Conservation (phyloP, 2,113 vertebrate genomes). For the Chascanopsetta lugubris region DNA sequence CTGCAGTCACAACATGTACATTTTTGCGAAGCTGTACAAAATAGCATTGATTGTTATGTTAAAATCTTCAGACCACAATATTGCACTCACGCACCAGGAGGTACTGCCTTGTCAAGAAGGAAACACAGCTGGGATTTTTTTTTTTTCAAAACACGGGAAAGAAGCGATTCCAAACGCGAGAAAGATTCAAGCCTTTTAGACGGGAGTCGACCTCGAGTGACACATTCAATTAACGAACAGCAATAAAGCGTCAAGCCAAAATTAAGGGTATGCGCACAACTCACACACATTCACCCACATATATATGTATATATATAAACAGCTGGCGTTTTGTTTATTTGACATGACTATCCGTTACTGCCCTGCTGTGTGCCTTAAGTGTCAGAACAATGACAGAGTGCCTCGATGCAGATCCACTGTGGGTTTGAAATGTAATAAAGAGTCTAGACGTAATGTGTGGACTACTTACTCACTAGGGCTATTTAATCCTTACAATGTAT, state of each 20-base stretch:
- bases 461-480: constrained; percentile 69
- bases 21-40: constrained; percentile 81
- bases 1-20: constrained; percentile 79
- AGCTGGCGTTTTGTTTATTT: constrained; percentile 77
- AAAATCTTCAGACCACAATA: constrained; percentile 79
- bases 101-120: constrained; percentile 70
- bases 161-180: constrained; percentile 70
- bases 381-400: constrained; percentile 70
- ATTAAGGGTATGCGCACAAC: constrained; percentile 49
- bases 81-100: constrained; percentile 76
- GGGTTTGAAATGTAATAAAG: constrained; percentile 68
- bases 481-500: constrained; percentile 70
- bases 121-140: constrained; percentile 73
- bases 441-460: constrained; percentile 72
- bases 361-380: constrained; percentile 69
- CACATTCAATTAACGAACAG: constrained; percentile 77
- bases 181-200: constrained; percentile 64
- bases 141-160: constrained; percentile 74
- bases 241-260: constrained; percentile 75
- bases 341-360: constrained; percentile 72
- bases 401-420: constrained; percentile 59
- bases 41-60: constrained; percentile 82
- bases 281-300: constrained; percentile 68
- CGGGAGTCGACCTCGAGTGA: constrained; percentile 70
- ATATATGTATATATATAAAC: constrained; percentile 81